These are phyloP conservation scores for Parambassis ranga DNA, from an alignment of 2,797 vertebrate species.

Conservation along the genomic window DNA sequence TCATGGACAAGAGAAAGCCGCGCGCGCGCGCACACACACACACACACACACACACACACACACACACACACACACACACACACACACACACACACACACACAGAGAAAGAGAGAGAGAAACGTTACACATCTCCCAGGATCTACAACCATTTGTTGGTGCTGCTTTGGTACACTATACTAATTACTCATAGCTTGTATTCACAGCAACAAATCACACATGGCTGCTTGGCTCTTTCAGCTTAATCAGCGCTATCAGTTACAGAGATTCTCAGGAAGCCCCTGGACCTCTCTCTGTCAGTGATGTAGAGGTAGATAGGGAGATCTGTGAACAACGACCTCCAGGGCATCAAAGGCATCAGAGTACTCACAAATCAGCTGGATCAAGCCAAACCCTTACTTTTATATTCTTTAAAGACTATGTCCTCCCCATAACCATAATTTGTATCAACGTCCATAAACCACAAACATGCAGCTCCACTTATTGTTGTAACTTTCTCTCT, in stretches of 20 bases:
- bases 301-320: not conserved
- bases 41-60: too few species aligned
- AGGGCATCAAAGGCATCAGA: conserved; percentile 9
- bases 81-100: conserved; percentile 3
- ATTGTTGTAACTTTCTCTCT: conserved; percentile 27
- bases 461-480: not conserved
- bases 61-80: too few species aligned
- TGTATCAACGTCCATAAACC: not conserved
- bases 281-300: not conserved
- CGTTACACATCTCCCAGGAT: conserved; percentile 26
- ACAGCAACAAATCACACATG: conserved; percentile 23
- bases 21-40: conserved; percentile 8
- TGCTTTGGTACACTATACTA: conserved; percentile 9
- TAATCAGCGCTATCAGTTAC: not conserved
- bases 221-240: not conserved
- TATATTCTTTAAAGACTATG: not conserved
- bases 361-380: not conserved
- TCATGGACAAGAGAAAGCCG: conserved; percentile 24
- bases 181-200: conserved; percentile 35
- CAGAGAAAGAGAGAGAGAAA: too few species aligned
- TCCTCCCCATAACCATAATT: not conserved
- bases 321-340: conserved; percentile 31
- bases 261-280: not conserved
- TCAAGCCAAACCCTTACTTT: not conserved
- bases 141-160: conserved; percentile 39